These are phyloP conservation scores for Sebastes fasciatus DNA, from an alignment of 2,113 vertebrate species.

Conservation along the genomic window DNA sequence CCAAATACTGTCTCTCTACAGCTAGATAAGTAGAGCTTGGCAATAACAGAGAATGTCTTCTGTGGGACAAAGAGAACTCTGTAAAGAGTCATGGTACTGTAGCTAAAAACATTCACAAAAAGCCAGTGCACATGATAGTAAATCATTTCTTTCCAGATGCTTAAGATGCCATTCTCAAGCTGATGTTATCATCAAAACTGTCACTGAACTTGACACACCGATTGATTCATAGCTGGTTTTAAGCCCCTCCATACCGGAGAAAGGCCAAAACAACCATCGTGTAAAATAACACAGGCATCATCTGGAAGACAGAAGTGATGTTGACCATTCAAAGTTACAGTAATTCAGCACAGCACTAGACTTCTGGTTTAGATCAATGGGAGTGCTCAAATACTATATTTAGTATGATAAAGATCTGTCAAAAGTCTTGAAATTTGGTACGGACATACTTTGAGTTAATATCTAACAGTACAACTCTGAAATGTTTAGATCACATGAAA, in stretches of 20 bases:
- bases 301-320: neutral
- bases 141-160: constrained; percentile 21
- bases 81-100: neutral
- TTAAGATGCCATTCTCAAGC: constrained; percentile 12
- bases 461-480: no score
- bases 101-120: constrained; percentile 14
- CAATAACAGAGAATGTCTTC: neutral
- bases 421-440: no score
- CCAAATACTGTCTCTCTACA: neutral
- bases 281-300: constrained; percentile 2
- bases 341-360: neutral
- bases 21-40: neutral
- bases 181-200: constrained; percentile 28
- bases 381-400: no score
- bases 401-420: no score
- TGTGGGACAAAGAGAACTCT: neutral
- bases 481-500: no score
- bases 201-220: constrained; percentile 14
- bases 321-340: neutral
- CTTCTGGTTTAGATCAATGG: constrained; percentile 1
- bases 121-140: neutral
- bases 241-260: constrained; percentile 20
- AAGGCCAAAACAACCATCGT: constrained; percentile 10
- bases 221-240: constrained; percentile 35
- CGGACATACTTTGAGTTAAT: no score